Base-by-base conservation (phyloP, 2,888 invertebrate species). In the Leptothorax acervorum region DNA sequence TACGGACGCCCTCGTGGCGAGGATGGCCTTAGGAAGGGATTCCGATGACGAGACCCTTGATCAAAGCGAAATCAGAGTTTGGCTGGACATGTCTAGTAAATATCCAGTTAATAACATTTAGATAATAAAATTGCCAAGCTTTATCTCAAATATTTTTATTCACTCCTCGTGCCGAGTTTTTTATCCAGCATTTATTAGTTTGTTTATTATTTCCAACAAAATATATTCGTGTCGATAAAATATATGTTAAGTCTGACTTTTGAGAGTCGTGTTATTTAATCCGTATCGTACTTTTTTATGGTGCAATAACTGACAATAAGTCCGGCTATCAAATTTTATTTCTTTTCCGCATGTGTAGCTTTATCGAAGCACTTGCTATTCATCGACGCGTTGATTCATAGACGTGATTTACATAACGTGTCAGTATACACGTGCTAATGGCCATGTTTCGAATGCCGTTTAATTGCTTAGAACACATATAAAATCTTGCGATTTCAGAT, bases 1-100 rank as follows among this genome's bases (percentile, higher is more conserved):
- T 92, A 98, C 99, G 0, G 97, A 97, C 87, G 98, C 98, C 0
- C 96, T 98, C 48, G 97, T 98, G 0, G 98, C 98, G 1, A 96
- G 98, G 89, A 96, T 98, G 95, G 97, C 97, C 45, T 95, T 98
- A 87, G 98, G 97, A 62, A 97, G 97, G 91, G 97, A 98, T 39
- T 97, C 98, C 0, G 98, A 98, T 93, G 97, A 98, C 85, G 98
- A 98, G 91, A 98, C 98, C 0, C 96, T 98, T 79, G 97, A 97
- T 88, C 97, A 97, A 87, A 98, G 98, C 68, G 98, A 98, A 94
- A 97, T 98, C 85, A 96, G 98, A 92, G 98, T 98, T 76, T 98
- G 98, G 97, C 96, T 98, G 84, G 99, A 99, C 95, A 98, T 98
- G 97, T 98, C 98, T 90, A 99, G 97, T 97, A 94, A 95, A 96